Conservation (phyloP, 2,797 vertebrate genomes). For the Myoxocephalus aenaeus region DNA sequence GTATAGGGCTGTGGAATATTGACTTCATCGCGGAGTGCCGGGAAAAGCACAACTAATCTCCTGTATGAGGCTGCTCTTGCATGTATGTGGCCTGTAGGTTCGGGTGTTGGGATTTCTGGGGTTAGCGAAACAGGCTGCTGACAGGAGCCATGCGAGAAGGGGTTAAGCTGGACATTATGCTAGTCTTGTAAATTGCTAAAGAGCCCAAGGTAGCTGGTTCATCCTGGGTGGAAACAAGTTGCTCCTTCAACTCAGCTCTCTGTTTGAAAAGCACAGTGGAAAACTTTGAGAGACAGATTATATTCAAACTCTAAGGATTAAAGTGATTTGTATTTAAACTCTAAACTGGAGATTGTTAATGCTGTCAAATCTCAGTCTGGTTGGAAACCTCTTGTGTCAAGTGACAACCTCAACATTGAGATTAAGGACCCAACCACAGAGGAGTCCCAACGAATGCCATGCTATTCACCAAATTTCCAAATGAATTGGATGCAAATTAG, state of each 20-base stretch:
- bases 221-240: constrained; percentile 10
- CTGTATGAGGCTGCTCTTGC: constrained; percentile 54
- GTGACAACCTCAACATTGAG: background rate
- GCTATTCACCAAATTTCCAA: background rate
- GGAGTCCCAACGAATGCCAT: background rate
- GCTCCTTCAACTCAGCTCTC: background rate
- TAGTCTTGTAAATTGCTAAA: background rate
- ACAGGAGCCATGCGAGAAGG: background rate
- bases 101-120: constrained; percentile 23
- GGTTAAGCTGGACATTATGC: constrained; percentile 25
- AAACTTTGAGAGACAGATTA: background rate
- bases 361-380: constrained; percentile 7
- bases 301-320: background rate
- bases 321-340: background rate
- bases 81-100: constrained; percentile 38
- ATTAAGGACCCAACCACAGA: background rate
- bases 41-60: constrained; percentile 49
- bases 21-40: constrained; percentile 60
- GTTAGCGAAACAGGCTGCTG: constrained; percentile 30
- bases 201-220: background rate
- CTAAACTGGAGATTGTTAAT: background rate
- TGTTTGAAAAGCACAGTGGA: background rate
- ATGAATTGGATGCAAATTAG: background rate
- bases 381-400: constrained; percentile 11
- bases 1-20: constrained; percentile 43